These are phyloP conservation scores for Acheta domesticus DNA, from an alignment of 2,888 invertebrate species.

Conservation along the genomic window DNA sequence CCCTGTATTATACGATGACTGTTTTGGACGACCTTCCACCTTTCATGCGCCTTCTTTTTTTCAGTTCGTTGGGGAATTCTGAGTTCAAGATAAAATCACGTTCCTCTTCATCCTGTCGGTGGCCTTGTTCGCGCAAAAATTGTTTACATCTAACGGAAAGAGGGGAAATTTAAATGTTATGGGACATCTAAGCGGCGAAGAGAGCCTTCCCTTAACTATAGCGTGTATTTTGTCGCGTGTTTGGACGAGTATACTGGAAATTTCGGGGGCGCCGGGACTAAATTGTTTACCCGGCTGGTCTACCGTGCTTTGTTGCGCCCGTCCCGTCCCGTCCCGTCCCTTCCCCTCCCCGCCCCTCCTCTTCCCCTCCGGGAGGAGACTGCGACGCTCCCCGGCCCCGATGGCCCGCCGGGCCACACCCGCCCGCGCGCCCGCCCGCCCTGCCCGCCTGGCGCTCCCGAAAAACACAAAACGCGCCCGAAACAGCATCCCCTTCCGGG, in stretches of 20 bases:
- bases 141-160: too few relatives aligned
- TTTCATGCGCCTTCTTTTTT: too few relatives aligned
- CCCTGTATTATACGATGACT: too few relatives aligned
- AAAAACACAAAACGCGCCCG: slow-evolving; percentile 9
- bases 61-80: too few relatives aligned
- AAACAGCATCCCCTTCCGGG: slow-evolving; percentile 1
- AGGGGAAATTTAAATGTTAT: too few relatives aligned
- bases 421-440: neutral
- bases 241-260: slow-evolving; percentile 6
- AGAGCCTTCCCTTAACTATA: neutral
- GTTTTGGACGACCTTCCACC: too few relatives aligned
- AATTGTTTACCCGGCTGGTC: slow-evolving; percentile 9
- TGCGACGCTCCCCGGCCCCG: neutral
- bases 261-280: slow-evolving; percentile 1
- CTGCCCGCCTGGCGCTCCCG: neutral
- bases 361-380: neutral
- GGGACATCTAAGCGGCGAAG: neutral
- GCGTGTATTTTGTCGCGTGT: slow-evolving; percentile 18
- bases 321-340: neutral
- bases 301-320: slow-evolving; percentile 8
- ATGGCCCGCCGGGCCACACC: neutral
- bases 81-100: too few relatives aligned
- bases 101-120: too few relatives aligned
- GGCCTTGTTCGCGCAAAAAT: too few relatives aligned
- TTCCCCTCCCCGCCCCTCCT: neutral